Evolutionary conservation across 2,113 vertebrate genomes (phyloP).

Genomic region (Apteryx mantelli): DNA sequence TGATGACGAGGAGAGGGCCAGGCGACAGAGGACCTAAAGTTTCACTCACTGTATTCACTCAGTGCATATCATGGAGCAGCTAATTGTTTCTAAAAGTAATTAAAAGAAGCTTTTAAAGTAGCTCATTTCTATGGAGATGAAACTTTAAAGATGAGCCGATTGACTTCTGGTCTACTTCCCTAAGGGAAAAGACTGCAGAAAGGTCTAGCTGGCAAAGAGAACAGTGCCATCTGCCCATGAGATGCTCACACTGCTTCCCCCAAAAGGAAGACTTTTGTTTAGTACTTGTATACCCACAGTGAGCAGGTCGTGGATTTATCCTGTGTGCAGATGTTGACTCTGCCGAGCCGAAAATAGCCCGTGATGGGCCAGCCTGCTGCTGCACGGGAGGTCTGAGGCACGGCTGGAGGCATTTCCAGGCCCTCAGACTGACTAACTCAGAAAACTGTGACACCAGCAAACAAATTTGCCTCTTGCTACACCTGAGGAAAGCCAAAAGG

Average conservation of each 20-base stretch:
- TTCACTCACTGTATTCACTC: not conserved
- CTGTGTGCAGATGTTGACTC: not conserved
- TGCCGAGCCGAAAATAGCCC: not conserved
- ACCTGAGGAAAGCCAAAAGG: not conserved
- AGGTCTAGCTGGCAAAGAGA: not conserved
- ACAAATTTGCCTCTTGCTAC: not conserved
- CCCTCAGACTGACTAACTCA: not conserved
- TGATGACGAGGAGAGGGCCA: not conserved
- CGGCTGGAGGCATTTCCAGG: not conserved
- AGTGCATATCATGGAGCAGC: not conserved
- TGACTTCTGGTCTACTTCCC: not conserved
- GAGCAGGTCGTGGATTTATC: not conserved
- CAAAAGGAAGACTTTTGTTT: not conserved
- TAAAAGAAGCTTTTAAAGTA: not conserved
- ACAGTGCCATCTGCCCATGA: not conserved
- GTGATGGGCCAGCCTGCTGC: not conserved
- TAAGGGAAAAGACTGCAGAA: not conserved
- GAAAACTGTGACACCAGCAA: not conserved
- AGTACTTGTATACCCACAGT: not conserved
- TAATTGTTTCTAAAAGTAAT: not conserved
- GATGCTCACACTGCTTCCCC: not conserved
- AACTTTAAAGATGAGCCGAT: not conserved
- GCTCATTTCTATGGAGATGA: not conserved
- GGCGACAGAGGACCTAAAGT: not conserved
- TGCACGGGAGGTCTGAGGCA: not conserved